These are phyloP conservation scores for Alexandromys fortis DNA, from an alignment of 2,113 vertebrate species.

Conservation along the genomic window DNA sequence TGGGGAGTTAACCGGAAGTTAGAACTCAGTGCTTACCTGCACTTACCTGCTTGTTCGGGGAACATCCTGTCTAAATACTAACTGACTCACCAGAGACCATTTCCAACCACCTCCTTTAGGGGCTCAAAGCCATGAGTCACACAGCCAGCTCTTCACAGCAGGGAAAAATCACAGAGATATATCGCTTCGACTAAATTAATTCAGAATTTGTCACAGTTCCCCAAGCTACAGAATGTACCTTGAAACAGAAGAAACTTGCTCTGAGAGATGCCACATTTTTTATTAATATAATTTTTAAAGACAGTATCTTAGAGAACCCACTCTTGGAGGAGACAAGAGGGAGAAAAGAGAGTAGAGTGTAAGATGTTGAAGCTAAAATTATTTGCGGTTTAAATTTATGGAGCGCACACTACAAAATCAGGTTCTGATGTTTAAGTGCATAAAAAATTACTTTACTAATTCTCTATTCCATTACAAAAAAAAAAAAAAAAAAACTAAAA, in stretches of 20 bases:
- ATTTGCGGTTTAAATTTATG: conserved; percentile 40
- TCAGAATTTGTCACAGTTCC: conserved; percentile 20
- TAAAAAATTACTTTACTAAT: conserved; percentile 27
- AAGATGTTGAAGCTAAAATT: conserved; percentile 20
- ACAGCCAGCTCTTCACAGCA: not conserved
- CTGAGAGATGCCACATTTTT: conserved; percentile 47
- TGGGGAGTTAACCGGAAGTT: not conserved
- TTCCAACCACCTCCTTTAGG: not conserved
- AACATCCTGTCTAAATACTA: not conserved
- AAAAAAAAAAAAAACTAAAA: no score
- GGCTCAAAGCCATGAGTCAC: not conserved
- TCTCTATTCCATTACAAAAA: not conserved
- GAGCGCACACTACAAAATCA: not conserved
- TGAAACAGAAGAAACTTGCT: conserved; percentile 9
- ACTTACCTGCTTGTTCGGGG: not conserved
- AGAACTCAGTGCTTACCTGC: not conserved
- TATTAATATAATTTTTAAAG: conserved; percentile 55
- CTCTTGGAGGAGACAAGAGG: not conserved
- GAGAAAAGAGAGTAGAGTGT: not conserved
- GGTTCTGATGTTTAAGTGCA: not conserved
- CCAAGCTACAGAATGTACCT: conserved; percentile 2
- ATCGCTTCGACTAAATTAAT: conserved; percentile 39
- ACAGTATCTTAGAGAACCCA: conserved; percentile 37
- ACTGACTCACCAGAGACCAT: not conserved
- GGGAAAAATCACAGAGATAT: not conserved